phyloP scores from a whole-genome alignment of 2,888 invertebrate species.

The Allygus modestus region DNA sequence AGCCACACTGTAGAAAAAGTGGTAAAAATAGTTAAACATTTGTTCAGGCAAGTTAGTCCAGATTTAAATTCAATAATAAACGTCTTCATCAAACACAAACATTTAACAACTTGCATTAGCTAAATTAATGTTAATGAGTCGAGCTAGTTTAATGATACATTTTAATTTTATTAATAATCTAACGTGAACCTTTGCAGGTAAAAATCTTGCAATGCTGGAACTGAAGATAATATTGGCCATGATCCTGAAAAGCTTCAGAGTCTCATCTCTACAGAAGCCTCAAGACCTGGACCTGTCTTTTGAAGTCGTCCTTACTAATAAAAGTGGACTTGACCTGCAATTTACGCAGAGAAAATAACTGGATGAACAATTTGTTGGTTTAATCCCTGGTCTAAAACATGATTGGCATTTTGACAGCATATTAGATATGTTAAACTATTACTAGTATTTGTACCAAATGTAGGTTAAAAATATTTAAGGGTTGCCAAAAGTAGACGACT shows the following conservation, averaged over 20 bases:
- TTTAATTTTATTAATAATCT: too few species aligned
- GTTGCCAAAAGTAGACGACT: too few species aligned
- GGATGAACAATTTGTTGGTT: too few species aligned
- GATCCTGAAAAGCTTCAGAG: constrained; percentile 74
- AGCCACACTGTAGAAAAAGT: too few species aligned
- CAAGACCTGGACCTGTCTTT: constrained; percentile 74
- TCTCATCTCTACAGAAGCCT: constrained; percentile 74
- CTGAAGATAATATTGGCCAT: constrained; percentile 74
- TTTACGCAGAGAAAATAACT: constrained; percentile 12
- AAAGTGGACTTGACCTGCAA: constrained; percentile 14
- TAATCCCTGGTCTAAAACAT: neutral
- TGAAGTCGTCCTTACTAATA: constrained; percentile 74
- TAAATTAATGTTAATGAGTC: too few species aligned
- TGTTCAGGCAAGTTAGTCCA: too few species aligned
- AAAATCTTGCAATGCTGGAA: constrained; percentile 74
- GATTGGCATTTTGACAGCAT: neutral
- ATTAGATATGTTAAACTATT: neutral
- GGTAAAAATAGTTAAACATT: too few species aligned
- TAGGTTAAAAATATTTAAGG: too few species aligned
- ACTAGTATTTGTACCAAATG: neutral
- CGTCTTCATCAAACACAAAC: too few species aligned
- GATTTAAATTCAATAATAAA: too few species aligned
- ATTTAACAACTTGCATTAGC: too few species aligned
- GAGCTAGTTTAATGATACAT: too few species aligned
- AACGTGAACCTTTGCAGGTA: constrained; percentile 68